A percentile compares a stretch with the other conserved stretches of the same genome.
Evolutionary conservation across 2,797 vertebrate species (phyloP).

Genomic region (Microctenopoma stevenorrisi): DNA sequence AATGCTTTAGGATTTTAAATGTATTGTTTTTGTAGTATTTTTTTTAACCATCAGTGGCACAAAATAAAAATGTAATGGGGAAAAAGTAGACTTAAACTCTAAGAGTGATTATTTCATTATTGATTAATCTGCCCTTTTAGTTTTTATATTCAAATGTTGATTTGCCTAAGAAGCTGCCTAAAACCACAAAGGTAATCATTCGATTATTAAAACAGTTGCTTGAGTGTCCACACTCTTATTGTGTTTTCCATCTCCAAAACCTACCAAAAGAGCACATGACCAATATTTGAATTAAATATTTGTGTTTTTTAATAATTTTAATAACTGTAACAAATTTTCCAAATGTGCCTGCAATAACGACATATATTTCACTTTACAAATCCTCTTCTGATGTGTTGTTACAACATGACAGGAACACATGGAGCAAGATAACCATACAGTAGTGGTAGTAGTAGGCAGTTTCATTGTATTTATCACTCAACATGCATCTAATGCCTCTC

Average conservation of each 20-base stretch:
- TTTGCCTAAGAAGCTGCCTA: no score
- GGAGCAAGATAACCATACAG: background rate
- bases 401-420: background rate
- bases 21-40: no score
- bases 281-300: background rate
- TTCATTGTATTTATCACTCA: slow-evolving; percentile 10
- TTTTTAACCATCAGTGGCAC: no score
- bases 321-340: background rate
- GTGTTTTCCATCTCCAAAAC: background rate
- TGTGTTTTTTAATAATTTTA: slow-evolving; percentile 1
- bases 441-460: background rate
- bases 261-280: background rate
- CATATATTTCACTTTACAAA: background rate
- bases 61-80: background rate
- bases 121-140: no score
- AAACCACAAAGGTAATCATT: no score
- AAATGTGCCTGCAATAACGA: background rate
- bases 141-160: no score
- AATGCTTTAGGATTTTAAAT: no score
- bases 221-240: no score
- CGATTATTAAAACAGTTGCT: no score
- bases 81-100: background rate
- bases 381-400: background rate
- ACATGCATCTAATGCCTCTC: slow-evolving; percentile 7
- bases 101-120: background rate